Evolutionary conservation across 1,140 invertebrate genomes (phyloP).

Genomic region (Chelonus insularis): DNA sequence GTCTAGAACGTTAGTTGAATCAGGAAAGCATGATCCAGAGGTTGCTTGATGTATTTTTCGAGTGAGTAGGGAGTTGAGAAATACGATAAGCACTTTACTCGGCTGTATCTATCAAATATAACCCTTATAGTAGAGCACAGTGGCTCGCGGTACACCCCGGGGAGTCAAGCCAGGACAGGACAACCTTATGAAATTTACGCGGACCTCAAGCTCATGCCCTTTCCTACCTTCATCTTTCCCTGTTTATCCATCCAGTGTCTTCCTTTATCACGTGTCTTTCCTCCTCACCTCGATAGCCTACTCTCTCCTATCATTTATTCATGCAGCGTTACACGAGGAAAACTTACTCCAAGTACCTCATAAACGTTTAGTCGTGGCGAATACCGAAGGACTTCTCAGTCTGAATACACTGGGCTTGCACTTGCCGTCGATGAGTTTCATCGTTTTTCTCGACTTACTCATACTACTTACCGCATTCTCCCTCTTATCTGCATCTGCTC

Average conservation of each 20-base stretch:
- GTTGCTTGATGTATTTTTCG: neutral
- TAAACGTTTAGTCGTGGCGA: conserved; percentile 26
- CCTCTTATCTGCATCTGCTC: neutral
- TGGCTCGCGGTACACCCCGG: conserved; percentile 38
- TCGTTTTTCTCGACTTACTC: conserved; percentile 8
- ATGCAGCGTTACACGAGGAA: conserved; percentile 54
- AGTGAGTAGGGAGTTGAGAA: conserved; percentile 35
- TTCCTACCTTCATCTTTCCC: conserved; percentile 17
- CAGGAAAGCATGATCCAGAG: neutral
- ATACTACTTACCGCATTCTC: neutral
- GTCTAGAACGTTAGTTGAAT: neutral
- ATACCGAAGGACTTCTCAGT: conserved; percentile 1
- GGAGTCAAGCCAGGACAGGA: conserved; percentile 46
- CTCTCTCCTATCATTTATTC: conserved; percentile 59
- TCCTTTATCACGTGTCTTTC: neutral
- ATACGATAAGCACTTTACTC: conserved; percentile 60
- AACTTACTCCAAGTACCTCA: conserved; percentile 44
- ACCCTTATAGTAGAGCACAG: conserved; percentile 51
- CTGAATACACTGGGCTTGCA: conserved; percentile 11
- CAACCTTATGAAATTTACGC: conserved; percentile 56
- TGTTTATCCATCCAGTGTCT: neutral
- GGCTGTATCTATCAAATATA: conserved; percentile 59
- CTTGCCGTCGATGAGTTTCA: conserved; percentile 23
- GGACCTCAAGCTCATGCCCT: conserved; percentile 30
- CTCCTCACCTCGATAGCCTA: conserved; percentile 23